Conservation (phyloP, 2,113 vertebrate genomes). For the Microcebus jonahi region DNA sequence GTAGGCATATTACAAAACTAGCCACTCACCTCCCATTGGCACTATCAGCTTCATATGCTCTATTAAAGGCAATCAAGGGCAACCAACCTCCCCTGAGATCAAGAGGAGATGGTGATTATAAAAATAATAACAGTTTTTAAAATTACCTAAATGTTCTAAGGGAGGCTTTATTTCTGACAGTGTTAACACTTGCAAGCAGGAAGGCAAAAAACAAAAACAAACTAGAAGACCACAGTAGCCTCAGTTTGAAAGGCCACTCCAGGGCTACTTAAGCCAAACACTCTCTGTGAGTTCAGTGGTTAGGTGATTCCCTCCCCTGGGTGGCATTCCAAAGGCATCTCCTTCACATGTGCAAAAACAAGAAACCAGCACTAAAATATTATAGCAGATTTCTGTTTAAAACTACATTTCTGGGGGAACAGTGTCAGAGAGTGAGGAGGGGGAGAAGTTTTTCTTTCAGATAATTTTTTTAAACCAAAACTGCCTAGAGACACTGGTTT, state of each 20-base stretch:
- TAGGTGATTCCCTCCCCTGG: neutral
- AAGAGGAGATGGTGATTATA: conserved; percentile 73
- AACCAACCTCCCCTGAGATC: conserved; percentile 77
- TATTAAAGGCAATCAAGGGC: conserved; percentile 76
- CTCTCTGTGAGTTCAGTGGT: conserved; percentile 10
- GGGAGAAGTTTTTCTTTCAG: conserved; percentile 9
- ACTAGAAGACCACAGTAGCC: conserved; percentile 70
- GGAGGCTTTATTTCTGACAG: conserved; percentile 71
- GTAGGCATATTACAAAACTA: conserved; percentile 49
- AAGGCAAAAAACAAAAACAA: conserved; percentile 78
- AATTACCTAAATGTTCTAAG: conserved; percentile 66
- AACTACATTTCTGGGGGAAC: neutral
- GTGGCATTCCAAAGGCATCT: conserved; percentile 40
- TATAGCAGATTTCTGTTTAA: conserved; percentile 17
- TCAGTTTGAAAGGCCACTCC: conserved; percentile 67
- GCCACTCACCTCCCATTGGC: conserved; percentile 69
- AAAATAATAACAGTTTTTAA: conserved; percentile 74
- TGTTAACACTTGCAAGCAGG: conserved; percentile 53
- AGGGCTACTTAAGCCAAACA: conserved; percentile 60
- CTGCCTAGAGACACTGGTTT: conserved; percentile 51
- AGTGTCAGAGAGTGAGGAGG: neutral
- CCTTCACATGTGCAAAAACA: conserved; percentile 17
- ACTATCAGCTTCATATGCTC: conserved; percentile 67
- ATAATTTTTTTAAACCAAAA: conserved; percentile 61
- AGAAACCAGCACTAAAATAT: conserved; percentile 20